phyloP scores from a whole-genome alignment of 2,113 vertebrate species.

The Naja naja region DNA sequence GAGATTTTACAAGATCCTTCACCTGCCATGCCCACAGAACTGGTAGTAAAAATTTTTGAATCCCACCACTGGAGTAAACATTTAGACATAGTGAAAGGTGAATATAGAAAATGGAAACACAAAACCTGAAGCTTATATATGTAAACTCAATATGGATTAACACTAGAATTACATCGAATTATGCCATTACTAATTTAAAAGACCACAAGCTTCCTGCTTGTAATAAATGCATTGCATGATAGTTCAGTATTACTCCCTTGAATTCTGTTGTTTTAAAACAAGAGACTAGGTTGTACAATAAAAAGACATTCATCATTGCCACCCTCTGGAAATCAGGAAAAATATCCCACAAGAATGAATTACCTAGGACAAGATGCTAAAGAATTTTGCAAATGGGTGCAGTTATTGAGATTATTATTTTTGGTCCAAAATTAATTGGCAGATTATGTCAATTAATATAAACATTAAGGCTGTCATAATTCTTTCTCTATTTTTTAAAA shows the following conservation, averaged over 20 bases:
- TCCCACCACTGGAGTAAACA: not conserved
- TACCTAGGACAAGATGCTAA: not conserved
- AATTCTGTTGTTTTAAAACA: not conserved
- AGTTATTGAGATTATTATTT: not conserved
- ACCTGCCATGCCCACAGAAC: too few relatives aligned
- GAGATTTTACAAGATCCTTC: too few relatives aligned
- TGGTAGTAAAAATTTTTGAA: too few relatives aligned
- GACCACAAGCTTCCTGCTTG: not conserved
- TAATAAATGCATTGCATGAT: not conserved
- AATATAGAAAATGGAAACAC: not conserved
- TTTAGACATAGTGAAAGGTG: not conserved
- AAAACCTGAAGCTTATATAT: too few relatives aligned
- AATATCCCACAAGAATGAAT: not conserved
- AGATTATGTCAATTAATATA: not conserved
- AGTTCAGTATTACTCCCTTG: not conserved
- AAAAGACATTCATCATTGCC: slow-evolving; percentile 60
- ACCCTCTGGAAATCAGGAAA: slow-evolving; percentile 52
- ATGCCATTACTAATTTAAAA: not conserved
- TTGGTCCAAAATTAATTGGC: not conserved
- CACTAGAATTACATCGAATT: not conserved
- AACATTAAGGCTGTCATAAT: not conserved
- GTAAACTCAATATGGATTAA: not conserved
- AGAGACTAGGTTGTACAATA: not conserved
- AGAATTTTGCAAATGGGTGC: not conserved
- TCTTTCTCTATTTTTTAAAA: not conserved